These are phyloP conservation scores for Monopterus albus DNA, from an alignment of 2,113 vertebrate genomes.

Conservation along the genomic window DNA sequence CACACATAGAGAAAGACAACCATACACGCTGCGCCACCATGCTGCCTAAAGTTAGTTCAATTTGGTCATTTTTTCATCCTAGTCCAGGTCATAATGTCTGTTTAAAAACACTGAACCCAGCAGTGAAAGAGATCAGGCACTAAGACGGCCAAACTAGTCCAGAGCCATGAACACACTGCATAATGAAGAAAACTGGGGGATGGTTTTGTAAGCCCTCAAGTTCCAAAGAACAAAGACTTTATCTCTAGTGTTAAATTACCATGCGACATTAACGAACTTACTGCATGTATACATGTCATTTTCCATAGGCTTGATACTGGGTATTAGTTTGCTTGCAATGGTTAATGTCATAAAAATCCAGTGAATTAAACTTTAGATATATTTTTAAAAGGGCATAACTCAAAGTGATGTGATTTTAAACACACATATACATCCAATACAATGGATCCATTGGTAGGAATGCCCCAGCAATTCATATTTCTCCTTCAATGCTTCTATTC, in stretches of 20 bases:
- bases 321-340: background rate
- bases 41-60: too few relatives aligned
- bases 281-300: background rate
- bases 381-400: background rate
- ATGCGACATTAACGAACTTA: background rate
- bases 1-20: too few relatives aligned
- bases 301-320: background rate
- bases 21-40: too few relatives aligned
- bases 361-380: background rate
- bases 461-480: conserved; percentile 14
- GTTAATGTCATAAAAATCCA: background rate
- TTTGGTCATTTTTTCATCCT: too few relatives aligned
- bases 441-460: too few relatives aligned
- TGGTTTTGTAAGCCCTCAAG: background rate
- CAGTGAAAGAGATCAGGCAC: too few relatives aligned
- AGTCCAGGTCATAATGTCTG: too few relatives aligned
- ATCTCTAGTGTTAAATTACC: background rate
- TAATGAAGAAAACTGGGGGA: background rate
- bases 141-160: too few relatives aligned
- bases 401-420: background rate
- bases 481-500: conserved; percentile 15
- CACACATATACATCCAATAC: background rate
- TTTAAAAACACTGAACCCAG: too few relatives aligned
- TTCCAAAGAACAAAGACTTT: too few relatives aligned
- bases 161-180: too few relatives aligned